Evolutionary conservation across 2,113 vertebrate species (phyloP).

Genomic region (Montifringilla adamsi): DNA sequence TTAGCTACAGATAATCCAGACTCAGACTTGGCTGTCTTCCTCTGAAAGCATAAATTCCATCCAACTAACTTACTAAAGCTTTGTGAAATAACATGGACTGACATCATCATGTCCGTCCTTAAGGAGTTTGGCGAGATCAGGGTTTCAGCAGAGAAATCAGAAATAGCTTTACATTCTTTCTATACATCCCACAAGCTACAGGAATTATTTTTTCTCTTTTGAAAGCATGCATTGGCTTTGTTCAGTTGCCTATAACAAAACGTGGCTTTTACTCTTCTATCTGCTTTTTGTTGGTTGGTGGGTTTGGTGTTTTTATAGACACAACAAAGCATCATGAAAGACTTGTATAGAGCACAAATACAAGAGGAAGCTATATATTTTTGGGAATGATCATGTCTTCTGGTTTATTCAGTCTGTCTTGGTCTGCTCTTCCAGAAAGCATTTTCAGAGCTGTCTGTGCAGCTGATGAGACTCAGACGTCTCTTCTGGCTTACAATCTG

Average conservation of each 20-base stretch:
- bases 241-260: not conserved
- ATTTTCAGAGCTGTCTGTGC: not conserved
- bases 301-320: not conserved
- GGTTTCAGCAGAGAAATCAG: not conserved
- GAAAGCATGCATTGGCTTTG: not conserved
- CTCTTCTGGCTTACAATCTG: not conserved
- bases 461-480: not conserved
- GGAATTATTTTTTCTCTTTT: not conserved
- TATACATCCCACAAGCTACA: not conserved
- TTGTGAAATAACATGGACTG: not conserved
- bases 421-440: not conserved
- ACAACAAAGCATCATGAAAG: not conserved
- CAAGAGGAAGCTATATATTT: not conserved
- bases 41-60: not conserved
- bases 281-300: not conserved
- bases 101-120: not conserved
- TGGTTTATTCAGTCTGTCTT: not conserved
- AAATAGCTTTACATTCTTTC: not conserved
- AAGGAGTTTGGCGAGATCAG: not conserved
- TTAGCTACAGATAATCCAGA: not conserved
- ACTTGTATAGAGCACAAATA: not conserved
- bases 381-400: not conserved
- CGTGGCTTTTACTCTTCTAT: not conserved
- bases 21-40: not conserved
- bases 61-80: not conserved